These are phyloP conservation scores for Schizopygopsis pylzovi DNA, from an alignment of 2,797 vertebrate species.

Conservation along the genomic window DNA sequence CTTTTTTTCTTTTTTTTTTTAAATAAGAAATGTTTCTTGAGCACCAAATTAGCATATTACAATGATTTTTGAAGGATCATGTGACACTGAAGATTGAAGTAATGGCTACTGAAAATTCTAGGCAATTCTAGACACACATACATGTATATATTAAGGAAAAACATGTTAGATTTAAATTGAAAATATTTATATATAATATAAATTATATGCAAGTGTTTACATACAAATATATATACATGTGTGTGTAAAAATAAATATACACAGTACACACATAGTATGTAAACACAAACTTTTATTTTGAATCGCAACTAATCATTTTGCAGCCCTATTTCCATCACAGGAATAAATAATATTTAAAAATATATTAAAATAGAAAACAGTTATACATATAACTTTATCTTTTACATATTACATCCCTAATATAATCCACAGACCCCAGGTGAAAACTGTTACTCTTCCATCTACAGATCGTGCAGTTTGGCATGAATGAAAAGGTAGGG, in stretches of 20 bases:
- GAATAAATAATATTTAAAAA: not conserved
- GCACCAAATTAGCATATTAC: not conserved
- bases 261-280: no score
- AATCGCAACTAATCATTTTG: no score
- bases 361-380: not conserved
- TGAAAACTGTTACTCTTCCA: not conserved
- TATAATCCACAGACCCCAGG: not conserved
- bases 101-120: not conserved
- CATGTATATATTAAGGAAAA: no score
- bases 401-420: not conserved
- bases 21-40: not conserved
- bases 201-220: no score
- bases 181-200: no score
- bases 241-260: no score
- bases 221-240: no score
- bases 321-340: not conserved
- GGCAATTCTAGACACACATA: not conserved
- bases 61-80: not conserved
- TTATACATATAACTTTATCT: not conserved
- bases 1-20: no score
- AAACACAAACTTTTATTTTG: no score
- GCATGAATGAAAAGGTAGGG: conserved; percentile 95
- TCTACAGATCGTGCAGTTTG: conserved; percentile 93
- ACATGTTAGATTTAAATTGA: no score
- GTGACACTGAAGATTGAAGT: not conserved